Evolutionary conservation across 2,888 invertebrate genomes (phyloP), one percentile per base, ranked within the genome.

Genomic region (Drosophila planitibia): DNA sequence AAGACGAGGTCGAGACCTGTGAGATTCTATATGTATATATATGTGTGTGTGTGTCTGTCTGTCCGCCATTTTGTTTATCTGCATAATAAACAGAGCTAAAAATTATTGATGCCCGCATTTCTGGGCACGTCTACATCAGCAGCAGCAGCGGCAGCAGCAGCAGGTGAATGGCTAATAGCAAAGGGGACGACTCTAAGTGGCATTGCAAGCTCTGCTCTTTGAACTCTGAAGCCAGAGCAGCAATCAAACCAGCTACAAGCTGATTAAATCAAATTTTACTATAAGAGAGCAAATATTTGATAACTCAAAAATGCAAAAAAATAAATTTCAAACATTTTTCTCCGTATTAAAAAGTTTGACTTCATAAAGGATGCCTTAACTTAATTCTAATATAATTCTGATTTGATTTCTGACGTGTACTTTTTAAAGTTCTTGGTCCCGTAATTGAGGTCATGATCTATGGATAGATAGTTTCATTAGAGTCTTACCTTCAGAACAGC

Each of bases 71-170:
- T 85, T 83, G 89, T 88, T 83, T 85, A 88, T 85, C 89, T 88
- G 89, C 85, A 85, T 88, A 85, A 87, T 87, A 87, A 89, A 89
- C 83, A 79, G 74, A 67, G 82, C 75, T 79, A 67, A 85, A 88
- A 88, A 89, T 88, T 89, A 88, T 88, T 85, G 87, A 78, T 76
- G 81, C 87, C 90, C 84, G 88, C 87, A 89, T 85, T 82, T 85
- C 44, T 73, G 65, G 60, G 73, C 87, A 85, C 81, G 76, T 79
- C 71, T 55, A 65, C 67, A 66, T 77, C 77, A 81, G 76, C 85
- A 79, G 85, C 76, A 41, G 1, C 41, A 41, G 9, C 39, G 7
- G n/a, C n/a, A 22, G 1, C 41, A 82, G 74, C 83, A 44, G 47
- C 74, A 83, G 76, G 75, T 64, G 69, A 70, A 66, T 49, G 66